These are phyloP conservation scores for Poeciliopsis turrubarensis DNA, from an alignment of 2,113 vertebrate species.

Conservation along the genomic window DNA sequence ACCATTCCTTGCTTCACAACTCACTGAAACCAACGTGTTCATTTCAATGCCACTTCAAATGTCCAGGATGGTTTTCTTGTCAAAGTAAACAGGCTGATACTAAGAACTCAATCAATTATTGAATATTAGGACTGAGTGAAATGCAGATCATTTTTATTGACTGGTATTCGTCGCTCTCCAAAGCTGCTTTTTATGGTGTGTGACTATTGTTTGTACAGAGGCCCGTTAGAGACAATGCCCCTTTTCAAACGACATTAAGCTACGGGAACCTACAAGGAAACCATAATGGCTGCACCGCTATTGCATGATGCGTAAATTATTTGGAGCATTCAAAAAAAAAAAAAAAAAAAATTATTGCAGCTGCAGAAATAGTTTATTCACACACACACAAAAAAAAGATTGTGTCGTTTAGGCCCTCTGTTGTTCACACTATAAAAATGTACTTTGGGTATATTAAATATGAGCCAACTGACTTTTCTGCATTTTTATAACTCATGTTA, in stretches of 20 bases:
- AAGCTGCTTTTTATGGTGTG: not conserved
- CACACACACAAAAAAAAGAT: not conserved
- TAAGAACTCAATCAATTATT: too few species aligned
- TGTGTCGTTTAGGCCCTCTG: not conserved
- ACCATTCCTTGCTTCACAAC: not conserved
- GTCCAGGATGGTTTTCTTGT: not conserved
- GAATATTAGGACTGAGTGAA: too few species aligned
- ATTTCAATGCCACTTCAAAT: not conserved
- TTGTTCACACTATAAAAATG: not conserved
- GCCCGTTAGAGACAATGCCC: not conserved
- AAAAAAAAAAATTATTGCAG: not conserved
- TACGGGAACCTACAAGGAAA: not conserved
- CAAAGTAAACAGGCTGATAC: too few species aligned
- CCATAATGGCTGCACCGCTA: not conserved
- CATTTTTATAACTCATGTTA: not conserved
- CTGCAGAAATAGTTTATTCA: not conserved
- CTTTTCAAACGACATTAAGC: not conserved
- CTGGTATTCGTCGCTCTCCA: too few species aligned
- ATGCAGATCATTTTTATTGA: too few species aligned
- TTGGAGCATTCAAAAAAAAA: not conserved
- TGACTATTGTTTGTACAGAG: not conserved
- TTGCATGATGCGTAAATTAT: not conserved
- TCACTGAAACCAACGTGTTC: not conserved
- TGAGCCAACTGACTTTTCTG: not conserved
- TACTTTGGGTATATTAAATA: not conserved